phyloP scores from a whole-genome alignment of 2,797 vertebrate genomes.

The Diglossa cyanea region DNA sequence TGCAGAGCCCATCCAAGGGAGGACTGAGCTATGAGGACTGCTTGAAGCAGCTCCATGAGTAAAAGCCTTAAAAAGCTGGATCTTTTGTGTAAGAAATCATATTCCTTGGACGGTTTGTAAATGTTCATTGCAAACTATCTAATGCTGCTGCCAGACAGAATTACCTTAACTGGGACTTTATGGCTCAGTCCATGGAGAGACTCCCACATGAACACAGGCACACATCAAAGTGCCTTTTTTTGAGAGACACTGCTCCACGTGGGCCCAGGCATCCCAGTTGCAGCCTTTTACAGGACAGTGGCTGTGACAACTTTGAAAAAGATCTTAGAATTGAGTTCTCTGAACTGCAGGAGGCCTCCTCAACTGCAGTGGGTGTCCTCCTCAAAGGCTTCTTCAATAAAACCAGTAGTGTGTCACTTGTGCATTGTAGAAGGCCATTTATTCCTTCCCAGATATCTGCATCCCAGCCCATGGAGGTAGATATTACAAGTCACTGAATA shows the following conservation, averaged over 20 bases:
- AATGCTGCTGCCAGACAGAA: conserved; percentile 34
- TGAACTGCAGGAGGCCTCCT: not conserved
- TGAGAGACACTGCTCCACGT: not conserved
- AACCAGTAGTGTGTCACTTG: not conserved
- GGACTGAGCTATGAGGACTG: not conserved
- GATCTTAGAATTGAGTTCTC: not conserved
- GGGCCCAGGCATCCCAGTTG: not conserved
- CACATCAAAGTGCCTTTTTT: not conserved
- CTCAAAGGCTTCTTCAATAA: not conserved
- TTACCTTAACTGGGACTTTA: conserved; percentile 37
- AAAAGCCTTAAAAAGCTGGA: conserved; percentile 1
- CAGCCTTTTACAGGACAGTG: not conserved
- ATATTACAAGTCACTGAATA: not conserved
- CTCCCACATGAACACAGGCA: conserved; percentile 34
- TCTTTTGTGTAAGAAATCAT: conserved; percentile 19
- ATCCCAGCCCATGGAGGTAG: not conserved
- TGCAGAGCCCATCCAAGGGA: conserved; percentile 22
- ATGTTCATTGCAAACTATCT: conserved; percentile 6
- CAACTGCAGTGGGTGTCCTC: not conserved
- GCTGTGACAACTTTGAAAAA: not conserved
- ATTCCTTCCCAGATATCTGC: not conserved
- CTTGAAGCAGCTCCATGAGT: not conserved
- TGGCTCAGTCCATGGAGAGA: not conserved
- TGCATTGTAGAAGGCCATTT: not conserved
- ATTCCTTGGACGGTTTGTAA: not conserved